These are phyloP conservation scores for Stegostoma tigrinum DNA, from an alignment of 2,113 vertebrate species.

Conservation along the genomic window DNA sequence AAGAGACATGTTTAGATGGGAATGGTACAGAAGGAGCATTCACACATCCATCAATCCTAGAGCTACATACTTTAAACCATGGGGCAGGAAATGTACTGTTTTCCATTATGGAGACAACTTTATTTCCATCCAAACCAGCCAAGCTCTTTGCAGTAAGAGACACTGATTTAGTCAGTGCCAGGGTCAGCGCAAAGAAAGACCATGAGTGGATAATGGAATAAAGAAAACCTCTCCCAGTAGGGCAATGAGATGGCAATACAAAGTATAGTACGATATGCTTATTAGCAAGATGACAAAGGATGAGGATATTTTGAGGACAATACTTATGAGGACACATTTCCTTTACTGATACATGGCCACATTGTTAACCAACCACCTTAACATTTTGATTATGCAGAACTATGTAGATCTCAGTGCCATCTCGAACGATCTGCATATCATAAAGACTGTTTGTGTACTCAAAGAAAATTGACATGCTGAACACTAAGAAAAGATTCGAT, in stretches of 20 bases:
- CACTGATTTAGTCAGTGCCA: too few species aligned
- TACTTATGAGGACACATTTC: background rate
- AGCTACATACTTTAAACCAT: too few species aligned
- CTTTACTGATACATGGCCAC: background rate
- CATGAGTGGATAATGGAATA: too few species aligned
- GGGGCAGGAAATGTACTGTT: too few species aligned
- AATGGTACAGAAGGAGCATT: too few species aligned
- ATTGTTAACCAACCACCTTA: background rate
- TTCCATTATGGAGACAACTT: too few species aligned
- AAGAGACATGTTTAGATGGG: too few species aligned
- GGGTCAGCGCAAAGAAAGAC: too few species aligned
- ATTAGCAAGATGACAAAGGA: background rate
- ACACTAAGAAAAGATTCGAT: background rate
- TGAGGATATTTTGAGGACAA: background rate
- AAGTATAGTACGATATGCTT: background rate
- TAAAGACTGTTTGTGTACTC: background rate
- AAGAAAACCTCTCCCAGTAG: too few species aligned
- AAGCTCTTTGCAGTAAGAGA: too few species aligned
- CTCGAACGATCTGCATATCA: background rate
- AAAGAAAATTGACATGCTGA: background rate
- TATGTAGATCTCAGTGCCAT: background rate
- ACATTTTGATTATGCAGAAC: background rate
- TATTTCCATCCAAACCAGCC: too few species aligned
- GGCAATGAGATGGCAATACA: background rate
- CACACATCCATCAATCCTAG: too few species aligned